Evolutionary conservation across 1,140 invertebrate genomes (phyloP).

Genomic region (Glossosoma conforme): DNA sequence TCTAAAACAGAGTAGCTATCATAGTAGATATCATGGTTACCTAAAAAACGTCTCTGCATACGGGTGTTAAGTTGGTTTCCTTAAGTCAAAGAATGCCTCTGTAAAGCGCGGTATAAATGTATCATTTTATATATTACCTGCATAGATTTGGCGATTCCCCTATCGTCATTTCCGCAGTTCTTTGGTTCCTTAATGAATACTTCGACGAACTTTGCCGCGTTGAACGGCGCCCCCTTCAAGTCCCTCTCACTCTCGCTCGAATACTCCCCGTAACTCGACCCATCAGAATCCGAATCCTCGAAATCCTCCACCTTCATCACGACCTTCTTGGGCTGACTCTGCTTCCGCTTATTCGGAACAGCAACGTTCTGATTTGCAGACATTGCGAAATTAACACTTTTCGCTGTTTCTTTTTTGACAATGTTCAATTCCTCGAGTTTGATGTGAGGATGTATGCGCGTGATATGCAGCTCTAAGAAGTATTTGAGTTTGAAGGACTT

Average conservation of each 20-base stretch:
- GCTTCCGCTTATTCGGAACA: constrained; percentile 27
- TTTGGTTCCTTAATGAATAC: constrained; percentile 25
- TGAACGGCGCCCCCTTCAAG: constrained; percentile 12
- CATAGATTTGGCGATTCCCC: constrained; percentile 18
- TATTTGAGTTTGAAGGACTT: constrained; percentile 31
- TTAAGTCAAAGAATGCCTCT: too few relatives aligned
- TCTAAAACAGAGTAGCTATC: too few relatives aligned
- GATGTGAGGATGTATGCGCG: constrained; percentile 25
- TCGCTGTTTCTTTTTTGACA: constrained; percentile 15
- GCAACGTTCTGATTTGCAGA: not conserved
- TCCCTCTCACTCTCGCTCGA: constrained; percentile 25
- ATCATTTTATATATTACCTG: constrained; percentile 26
- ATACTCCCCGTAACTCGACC: constrained; percentile 27
- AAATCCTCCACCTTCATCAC: constrained; percentile 7
- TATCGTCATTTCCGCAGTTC: constrained; percentile 23
- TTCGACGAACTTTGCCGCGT: constrained; percentile 26
- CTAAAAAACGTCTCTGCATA: too few relatives aligned
- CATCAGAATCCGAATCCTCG: not conserved
- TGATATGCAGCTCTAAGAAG: constrained; percentile 27
- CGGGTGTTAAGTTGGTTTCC: too few relatives aligned
- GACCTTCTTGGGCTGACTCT: constrained; percentile 30
- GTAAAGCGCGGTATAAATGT: too few relatives aligned
- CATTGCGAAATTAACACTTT: not conserved
- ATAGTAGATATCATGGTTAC: too few relatives aligned
- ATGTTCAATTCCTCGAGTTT: constrained; percentile 23